These are phyloP conservation scores for Oscheius sp. DNA, from an alignment of 2,888 invertebrate genomes.

Conservation along the genomic window DNA sequence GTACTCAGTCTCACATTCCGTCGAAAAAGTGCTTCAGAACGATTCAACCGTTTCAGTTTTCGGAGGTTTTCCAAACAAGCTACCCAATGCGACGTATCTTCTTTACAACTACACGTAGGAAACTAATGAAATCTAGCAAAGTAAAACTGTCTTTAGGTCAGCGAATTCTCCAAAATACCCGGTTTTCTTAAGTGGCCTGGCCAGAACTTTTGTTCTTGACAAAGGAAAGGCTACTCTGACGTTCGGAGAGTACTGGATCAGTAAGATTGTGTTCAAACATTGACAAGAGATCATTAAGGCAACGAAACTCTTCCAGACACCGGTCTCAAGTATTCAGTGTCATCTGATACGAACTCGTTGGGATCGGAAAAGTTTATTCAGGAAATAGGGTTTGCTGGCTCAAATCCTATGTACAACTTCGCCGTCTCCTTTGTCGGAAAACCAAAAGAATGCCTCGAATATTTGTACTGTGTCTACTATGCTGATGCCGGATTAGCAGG, in stretches of 20 bases:
- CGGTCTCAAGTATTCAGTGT: no score
- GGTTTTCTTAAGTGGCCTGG: background rate
- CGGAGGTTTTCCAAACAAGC: background rate
- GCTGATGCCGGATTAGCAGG: no score
- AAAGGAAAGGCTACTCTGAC: background rate
- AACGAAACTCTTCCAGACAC: no score
- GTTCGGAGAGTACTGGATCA: background rate
- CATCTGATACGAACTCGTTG: background rate
- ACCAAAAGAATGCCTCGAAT: no score
- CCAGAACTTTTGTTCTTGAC: background rate
- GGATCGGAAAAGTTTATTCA: background rate
- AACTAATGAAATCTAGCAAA: no score
- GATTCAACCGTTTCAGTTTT: background rate
- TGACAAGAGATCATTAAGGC: no score
- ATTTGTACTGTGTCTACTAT: no score
- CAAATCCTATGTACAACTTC: background rate
- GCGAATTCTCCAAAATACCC: background rate
- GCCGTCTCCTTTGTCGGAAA: no score
- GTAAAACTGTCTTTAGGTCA: background rate
- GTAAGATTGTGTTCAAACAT: no score
- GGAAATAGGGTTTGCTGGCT: background rate
- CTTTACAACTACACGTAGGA: no score
- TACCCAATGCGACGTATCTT: background rate
- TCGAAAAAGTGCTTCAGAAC: background rate
- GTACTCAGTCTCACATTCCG: background rate